Percentiles rank a stretch among this genome's conserved stretches.
Evolutionary conservation across 2,113 vertebrate species (phyloP).

Genomic region (Cephalopholis sonnerati): DNA sequence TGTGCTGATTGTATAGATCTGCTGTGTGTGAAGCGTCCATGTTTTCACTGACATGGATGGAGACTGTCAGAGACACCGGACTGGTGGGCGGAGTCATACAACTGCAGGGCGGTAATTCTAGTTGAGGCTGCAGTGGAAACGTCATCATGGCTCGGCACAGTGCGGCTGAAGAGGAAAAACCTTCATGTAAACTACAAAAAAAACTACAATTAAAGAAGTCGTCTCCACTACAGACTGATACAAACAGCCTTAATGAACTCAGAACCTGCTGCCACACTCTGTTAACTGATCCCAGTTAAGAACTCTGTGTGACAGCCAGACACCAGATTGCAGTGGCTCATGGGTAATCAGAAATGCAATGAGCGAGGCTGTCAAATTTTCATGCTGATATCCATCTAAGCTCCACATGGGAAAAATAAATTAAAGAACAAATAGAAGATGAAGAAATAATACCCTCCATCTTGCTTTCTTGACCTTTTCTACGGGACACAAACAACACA

Average conservation of each 20-base stretch:
- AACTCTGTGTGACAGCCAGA: neutral
- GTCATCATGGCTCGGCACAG: neutral
- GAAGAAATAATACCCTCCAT: neutral
- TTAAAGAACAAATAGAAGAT: neutral
- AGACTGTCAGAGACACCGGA: no score
- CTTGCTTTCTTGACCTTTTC: neutral
- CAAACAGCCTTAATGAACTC: neutral
- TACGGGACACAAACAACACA: neutral
- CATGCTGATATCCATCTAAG: neutral
- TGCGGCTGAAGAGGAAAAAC: neutral
- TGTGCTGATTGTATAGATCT: no score
- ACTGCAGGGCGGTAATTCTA: no score
- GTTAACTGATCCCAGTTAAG: neutral
- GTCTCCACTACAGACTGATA: neutral
- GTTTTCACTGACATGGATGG: no score
- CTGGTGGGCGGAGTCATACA: no score
- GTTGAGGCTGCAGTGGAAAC: no score
- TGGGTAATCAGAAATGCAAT: constrained; percentile 10
- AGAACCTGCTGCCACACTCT: neutral
- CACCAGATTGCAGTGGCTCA: constrained; percentile 3
- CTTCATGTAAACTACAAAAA: neutral
- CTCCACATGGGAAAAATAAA: constrained; percentile 1
- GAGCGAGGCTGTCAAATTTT: neutral
- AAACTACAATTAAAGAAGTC: neutral
- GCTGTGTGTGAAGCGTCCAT: no score